A percentile compares a stretch with the other conserved stretches of the same genome.
phyloP scores from a whole-genome alignment of 2,797 vertebrate species.

The Micropoecilia bifurca region DNA sequence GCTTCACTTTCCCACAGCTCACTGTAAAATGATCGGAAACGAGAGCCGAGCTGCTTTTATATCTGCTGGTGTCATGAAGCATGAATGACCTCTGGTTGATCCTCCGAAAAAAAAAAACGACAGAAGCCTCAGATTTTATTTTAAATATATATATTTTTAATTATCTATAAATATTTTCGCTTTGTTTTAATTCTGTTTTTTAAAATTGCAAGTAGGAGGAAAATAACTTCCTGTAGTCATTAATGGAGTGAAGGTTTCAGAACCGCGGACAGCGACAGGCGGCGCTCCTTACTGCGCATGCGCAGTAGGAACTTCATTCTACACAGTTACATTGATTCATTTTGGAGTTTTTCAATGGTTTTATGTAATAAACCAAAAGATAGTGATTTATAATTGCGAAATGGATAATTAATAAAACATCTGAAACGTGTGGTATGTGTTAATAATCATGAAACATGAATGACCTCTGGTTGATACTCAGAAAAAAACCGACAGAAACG shows the following conservation, averaged over 20 bases:
- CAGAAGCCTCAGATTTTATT: background rate
- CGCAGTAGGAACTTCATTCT: background rate
- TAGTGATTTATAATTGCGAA: no score
- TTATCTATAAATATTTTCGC: background rate
- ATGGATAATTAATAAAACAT: no score
- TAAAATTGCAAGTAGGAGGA: background rate
- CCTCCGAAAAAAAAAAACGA: constrained; percentile 11
- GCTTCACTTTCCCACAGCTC: constrained; percentile 33
- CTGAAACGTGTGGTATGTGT: constrained; percentile 3
- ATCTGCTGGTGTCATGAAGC: constrained; percentile 32
- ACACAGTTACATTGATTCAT: background rate
- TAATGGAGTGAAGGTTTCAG: constrained; percentile 51
- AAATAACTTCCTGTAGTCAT: background rate
- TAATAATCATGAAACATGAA: constrained; percentile 35
- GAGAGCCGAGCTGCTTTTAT: constrained; percentile 25
- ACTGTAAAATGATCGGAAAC: constrained; percentile 26
- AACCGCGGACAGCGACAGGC: constrained; percentile 76
- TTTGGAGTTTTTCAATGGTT: background rate
- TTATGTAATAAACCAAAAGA: no score
- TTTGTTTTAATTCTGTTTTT: background rate
- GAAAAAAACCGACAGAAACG: background rate
- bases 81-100: constrained; percentile 49
- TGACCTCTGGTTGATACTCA: constrained; percentile 43
- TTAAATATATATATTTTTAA: background rate
- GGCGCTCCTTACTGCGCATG: constrained; percentile 4